Conservation (phyloP, 2,113 vertebrate genomes). For the Buteo buteo region DNA sequence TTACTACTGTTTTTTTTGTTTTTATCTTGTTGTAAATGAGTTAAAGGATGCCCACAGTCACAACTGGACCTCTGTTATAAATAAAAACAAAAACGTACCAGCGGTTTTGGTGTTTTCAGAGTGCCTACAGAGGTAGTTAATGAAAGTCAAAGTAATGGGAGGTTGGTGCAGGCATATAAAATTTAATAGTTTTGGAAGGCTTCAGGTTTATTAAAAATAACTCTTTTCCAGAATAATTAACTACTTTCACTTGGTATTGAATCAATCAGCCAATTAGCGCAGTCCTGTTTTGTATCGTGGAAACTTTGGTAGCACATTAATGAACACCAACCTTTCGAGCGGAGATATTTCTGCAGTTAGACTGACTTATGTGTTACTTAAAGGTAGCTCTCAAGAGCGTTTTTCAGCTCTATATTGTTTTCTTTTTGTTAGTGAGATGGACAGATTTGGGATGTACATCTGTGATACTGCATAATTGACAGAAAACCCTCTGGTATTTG, state of each 20-base stretch:
- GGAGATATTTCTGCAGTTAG: background rate
- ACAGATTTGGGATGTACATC: slow-evolving; percentile 43
- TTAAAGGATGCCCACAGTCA: background rate
- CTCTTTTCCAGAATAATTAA: slow-evolving; percentile 29
- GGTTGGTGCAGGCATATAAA: slow-evolving; percentile 10
- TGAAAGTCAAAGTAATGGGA: slow-evolving; percentile 1
- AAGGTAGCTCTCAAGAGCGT: background rate
- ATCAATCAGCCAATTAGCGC: background rate
- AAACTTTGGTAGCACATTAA: background rate
- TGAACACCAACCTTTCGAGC: background rate
- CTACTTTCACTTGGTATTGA: slow-evolving; percentile 13
- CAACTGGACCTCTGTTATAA: background rate
- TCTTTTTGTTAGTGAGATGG: slow-evolving; percentile 22
- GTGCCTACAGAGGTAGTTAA: background rate
- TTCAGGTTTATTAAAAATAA: slow-evolving; percentile 25
- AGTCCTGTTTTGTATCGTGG: background rate
- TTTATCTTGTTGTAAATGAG: background rate
- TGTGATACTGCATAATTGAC: slow-evolving; percentile 1
- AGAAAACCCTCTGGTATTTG: slow-evolving; percentile 27
- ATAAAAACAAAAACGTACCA: background rate
- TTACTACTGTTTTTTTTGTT: background rate
- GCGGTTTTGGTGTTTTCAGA: background rate
- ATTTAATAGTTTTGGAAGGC: slow-evolving; percentile 28
- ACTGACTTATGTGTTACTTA: background rate
- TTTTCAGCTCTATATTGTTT: slow-evolving; percentile 11